A percentile compares a stretch with the other conserved stretches of the same genome.
Evolutionary conservation across 2,888 invertebrate genomes (phyloP).

Genomic region (Apodemia zela): DNA sequence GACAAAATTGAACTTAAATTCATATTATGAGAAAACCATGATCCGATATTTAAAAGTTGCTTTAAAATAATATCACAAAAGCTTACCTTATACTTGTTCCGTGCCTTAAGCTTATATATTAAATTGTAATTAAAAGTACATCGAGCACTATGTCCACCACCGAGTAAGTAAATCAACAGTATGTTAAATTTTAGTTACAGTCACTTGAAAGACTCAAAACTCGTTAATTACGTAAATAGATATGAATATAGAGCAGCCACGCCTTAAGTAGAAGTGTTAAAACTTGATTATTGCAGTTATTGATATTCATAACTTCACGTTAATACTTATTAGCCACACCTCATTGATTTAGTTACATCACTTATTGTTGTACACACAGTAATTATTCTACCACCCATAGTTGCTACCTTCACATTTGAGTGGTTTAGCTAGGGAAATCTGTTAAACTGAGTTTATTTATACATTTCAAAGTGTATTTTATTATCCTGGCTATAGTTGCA

Average conservation of each 20-base stretch:
- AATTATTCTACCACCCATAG: too few relatives aligned
- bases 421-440: too few relatives aligned
- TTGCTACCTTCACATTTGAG: too few relatives aligned
- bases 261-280: background rate
- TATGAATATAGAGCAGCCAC: background rate
- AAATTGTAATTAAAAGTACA: background rate
- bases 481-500: too few relatives aligned
- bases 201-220: slow-evolving; percentile 1
- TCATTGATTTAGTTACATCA: background rate
- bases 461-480: too few relatives aligned
- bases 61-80: background rate
- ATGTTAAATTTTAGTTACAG: background rate
- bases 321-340: background rate
- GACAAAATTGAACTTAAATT: background rate
- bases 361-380: background rate
- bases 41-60: too few relatives aligned
- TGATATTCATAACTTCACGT: background rate
- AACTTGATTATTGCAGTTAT: background rate
- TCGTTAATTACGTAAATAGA: slow-evolving; percentile 11
- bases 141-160: slow-evolving; percentile 1
- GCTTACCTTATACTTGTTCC: background rate
- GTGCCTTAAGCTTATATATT: background rate
- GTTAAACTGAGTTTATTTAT: too few relatives aligned
- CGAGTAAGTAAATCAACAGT: slow-evolving; percentile 8
- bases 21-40: background rate